Evolutionary conservation across 2,797 vertebrate genomes (phyloP).

Genomic region (Tarsius wallacei): DNA sequence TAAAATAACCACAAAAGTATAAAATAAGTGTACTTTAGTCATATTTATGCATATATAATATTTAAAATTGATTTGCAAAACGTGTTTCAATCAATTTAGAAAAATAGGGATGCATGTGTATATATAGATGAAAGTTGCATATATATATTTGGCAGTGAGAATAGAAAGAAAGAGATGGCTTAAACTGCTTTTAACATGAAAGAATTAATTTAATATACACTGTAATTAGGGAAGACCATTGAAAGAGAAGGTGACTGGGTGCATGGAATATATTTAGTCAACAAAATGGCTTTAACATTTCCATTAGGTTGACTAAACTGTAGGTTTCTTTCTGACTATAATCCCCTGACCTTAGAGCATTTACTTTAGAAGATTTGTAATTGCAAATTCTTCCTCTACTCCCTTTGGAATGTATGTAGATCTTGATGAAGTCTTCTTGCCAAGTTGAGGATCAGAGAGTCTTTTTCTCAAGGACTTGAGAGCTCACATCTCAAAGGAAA

Average conservation of each 20-base stretch:
- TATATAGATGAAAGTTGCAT: background rate
- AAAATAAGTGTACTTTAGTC: slow-evolving; percentile 18
- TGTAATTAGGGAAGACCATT: background rate
- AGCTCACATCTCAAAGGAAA: background rate
- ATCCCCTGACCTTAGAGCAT: background rate
- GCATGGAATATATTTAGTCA: background rate
- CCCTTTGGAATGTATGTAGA: background rate
- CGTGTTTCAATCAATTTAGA: background rate
- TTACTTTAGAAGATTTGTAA: background rate
- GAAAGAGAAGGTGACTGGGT: background rate
- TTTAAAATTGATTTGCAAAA: slow-evolving; percentile 21
- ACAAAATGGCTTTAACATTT: background rate
- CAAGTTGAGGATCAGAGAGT: background rate
- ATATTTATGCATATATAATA: background rate
- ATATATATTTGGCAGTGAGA: background rate
- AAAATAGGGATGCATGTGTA: background rate
- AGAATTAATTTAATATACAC: background rate
- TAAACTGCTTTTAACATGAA: background rate
- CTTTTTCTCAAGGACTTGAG: background rate
- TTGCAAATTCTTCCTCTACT: background rate
- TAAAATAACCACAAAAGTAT: background rate
- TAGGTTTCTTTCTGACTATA: background rate
- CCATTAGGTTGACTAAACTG: background rate
- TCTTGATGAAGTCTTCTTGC: background rate
- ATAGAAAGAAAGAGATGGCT: background rate